Conservation (phyloP, 2,888 invertebrate genomes). For the Ramazzottius varieornatus region DNA sequence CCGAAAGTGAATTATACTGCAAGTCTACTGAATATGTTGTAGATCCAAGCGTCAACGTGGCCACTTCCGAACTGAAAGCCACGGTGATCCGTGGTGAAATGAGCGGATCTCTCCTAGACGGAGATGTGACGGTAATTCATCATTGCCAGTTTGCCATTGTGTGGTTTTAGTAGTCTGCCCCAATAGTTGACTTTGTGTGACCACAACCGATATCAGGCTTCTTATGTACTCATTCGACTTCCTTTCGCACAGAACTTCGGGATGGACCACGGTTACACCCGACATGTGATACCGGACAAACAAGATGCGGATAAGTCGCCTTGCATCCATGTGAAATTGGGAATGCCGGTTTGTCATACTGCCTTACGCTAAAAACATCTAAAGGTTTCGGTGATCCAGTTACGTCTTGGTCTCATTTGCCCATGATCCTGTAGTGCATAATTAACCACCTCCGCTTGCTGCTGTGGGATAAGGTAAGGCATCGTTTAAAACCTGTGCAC, state of each 20-base stretch:
- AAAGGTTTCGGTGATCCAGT: not conserved
- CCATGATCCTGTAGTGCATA: slow-evolving; percentile 35
- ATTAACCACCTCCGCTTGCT: slow-evolving; percentile 74
- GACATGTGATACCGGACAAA: slow-evolving; percentile 52
- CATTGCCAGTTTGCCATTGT: slow-evolving; percentile 11
- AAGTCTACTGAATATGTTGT: slow-evolving; percentile 11
- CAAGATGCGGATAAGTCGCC: slow-evolving; percentile 29
- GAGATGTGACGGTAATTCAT: slow-evolving; percentile 31
- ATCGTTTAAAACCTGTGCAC: no score
- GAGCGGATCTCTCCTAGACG: slow-evolving; percentile 59
- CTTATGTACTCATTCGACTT: slow-evolving; percentile 17
- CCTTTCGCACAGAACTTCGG: slow-evolving; percentile 61
- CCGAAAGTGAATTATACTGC: not conserved
- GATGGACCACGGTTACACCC: slow-evolving; percentile 69
- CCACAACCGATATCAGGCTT: slow-evolving; percentile 15
- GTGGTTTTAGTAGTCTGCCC: no score
- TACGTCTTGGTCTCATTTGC: not conserved
- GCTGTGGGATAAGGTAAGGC: slow-evolving; percentile 46
- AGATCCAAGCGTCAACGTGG: slow-evolving; percentile 78
- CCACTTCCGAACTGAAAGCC: slow-evolving; percentile 48
- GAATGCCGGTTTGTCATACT: slow-evolving; percentile 26
- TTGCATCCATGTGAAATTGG: slow-evolving; percentile 57
- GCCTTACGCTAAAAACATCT: not conserved
- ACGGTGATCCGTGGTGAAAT: slow-evolving; percentile 70
- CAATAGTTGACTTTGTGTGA: no score